A percentile compares a stretch with the other conserved stretches of the same genome.
phyloP scores from a whole-genome alignment of 2,113 vertebrate species.

The Etheostoma spectabile region DNA sequence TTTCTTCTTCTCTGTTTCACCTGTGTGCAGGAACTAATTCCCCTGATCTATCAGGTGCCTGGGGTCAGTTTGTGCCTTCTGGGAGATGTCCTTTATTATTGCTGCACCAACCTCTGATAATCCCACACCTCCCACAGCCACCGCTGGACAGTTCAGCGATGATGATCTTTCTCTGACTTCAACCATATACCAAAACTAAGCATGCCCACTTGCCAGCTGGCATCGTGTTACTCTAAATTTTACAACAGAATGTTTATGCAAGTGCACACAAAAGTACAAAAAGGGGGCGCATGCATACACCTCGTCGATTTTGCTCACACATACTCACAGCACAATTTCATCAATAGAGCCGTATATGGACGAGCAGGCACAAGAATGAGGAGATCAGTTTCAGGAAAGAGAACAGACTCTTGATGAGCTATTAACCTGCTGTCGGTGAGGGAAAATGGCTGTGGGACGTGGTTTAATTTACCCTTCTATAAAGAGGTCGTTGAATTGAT shows the following conservation, averaged over 20 bases:
- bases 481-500: conserved; percentile 77
- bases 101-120: conserved; percentile 62
- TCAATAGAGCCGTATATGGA: conserved; percentile 50
- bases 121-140: conserved; percentile 43
- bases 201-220: neutral
- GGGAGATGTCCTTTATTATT: conserved; percentile 60
- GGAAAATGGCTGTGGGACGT: conserved; percentile 68
- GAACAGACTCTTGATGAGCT: conserved; percentile 79
- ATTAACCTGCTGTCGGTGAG: conserved; percentile 78
- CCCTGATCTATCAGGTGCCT: conserved; percentile 31
- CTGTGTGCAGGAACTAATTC: conserved; percentile 39
- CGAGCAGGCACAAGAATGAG: conserved; percentile 56
- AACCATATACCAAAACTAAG: conserved; percentile 15
- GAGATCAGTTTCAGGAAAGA: conserved; percentile 66
- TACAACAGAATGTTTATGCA: neutral
- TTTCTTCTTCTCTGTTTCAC: conserved; percentile 37
- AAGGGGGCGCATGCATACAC: neutral
- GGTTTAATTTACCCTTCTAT: conserved; percentile 78
- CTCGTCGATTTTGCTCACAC: neutral
- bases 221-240: neutral
- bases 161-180: conserved; percentile 36
- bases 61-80: conserved; percentile 52
- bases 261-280: neutral
- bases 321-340: conserved; percentile 36
- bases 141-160: conserved; percentile 34